These are phyloP conservation scores for Stigmatopora argus DNA, from an alignment of 2,113 vertebrate species.

Conservation along the genomic window DNA sequence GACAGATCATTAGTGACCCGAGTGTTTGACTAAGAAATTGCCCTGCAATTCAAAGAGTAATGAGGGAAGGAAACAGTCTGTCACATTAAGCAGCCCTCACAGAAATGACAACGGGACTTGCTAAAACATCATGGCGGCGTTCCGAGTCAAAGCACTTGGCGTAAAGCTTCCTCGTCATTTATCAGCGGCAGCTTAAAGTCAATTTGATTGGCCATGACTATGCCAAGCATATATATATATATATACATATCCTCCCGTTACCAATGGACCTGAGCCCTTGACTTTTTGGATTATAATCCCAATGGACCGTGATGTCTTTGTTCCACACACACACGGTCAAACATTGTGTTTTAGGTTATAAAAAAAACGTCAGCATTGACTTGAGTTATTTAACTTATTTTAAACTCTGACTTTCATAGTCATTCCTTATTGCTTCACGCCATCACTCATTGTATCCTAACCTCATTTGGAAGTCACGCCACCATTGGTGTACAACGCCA, in stretches of 20 bases:
- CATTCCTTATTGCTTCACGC: conserved; percentile 1
- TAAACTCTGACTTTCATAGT: too few species aligned
- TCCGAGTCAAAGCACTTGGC: background rate
- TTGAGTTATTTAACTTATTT: too few species aligned
- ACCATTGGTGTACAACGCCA: conserved; percentile 26
- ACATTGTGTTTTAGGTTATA: too few species aligned
- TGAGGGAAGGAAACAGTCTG: conserved; percentile 15
- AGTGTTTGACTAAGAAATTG: conserved; percentile 18
- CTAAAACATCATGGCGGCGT: conserved; percentile 1
- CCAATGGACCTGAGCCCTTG: conserved; percentile 56
- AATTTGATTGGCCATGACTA: conserved; percentile 15
- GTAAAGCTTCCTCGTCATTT: conserved; percentile 7
- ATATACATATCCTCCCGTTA: conserved; percentile 18
- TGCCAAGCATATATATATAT: conserved; percentile 3
- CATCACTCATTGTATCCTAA: conserved; percentile 12
- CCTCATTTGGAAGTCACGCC: conserved; percentile 33
- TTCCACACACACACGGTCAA: background rate
- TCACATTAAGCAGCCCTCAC: conserved; percentile 7
- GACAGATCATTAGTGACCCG: conserved; percentile 3
- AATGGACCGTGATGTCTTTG: conserved; percentile 30
- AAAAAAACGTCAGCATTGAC: background rate
- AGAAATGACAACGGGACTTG: conserved; percentile 1
- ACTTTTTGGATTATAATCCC: conserved; percentile 48
- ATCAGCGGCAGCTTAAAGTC: conserved; percentile 6
- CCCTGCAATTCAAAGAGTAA: conserved; percentile 13